Percentiles rank a stretch among this genome's conserved stretches.
Conservation (phyloP, 2,113 vertebrate genomes). For the Loxodonta africana region DNA sequence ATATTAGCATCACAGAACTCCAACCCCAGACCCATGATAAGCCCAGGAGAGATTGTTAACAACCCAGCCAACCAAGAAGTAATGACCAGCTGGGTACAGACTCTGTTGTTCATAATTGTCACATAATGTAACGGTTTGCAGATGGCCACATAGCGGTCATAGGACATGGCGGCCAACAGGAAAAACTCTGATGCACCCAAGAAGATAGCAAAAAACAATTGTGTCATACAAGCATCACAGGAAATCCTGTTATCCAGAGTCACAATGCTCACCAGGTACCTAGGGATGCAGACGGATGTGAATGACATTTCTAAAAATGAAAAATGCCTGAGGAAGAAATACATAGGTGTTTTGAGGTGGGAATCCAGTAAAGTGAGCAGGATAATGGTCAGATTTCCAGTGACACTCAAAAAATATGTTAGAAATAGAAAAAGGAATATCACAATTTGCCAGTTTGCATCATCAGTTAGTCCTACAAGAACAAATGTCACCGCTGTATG, state of each 20-base stretch:
- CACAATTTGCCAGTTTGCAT: neutral
- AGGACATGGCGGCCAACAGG: constrained; percentile 37
- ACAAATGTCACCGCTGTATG: constrained; percentile 14
- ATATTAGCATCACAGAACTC: constrained; percentile 31
- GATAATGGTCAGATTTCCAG: constrained; percentile 12
- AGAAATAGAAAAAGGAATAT: neutral
- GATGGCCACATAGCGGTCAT: constrained; percentile 28
- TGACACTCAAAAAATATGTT: neutral
- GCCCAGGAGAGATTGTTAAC: neutral
- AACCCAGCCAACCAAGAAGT: neutral
- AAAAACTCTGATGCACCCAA: constrained; percentile 11
- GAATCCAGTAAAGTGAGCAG: neutral
- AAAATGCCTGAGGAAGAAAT: neutral
- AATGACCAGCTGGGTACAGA: neutral
- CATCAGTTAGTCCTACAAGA: neutral
- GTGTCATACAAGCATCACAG: neutral
- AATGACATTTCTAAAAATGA: neutral
- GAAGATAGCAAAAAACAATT: neutral
- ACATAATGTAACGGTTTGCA: constrained; percentile 17
- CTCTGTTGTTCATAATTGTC: neutral
- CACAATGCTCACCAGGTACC: neutral
- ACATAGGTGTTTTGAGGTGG: neutral
- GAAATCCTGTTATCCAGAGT: neutral
- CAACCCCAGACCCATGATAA: neutral
- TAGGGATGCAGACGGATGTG: constrained; percentile 11